These are phyloP conservation scores for Scolopax mira DNA, from an alignment of 2,113 vertebrate species.

Conservation along the genomic window DNA sequence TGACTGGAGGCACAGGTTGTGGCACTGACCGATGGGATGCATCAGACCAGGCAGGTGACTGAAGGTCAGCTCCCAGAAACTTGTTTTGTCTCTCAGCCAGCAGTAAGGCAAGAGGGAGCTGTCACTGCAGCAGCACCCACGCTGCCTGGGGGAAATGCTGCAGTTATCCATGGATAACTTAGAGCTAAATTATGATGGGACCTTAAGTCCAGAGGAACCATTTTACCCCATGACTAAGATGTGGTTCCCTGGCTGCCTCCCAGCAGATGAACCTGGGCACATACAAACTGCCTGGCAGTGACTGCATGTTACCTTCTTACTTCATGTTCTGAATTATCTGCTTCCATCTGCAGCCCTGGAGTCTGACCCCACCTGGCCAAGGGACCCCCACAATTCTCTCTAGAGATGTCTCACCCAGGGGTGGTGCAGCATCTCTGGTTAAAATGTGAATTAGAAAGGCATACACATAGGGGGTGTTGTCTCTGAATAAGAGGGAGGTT, in stretches of 20 bases:
- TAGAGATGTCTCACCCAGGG: neutral
- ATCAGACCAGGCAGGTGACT: neutral
- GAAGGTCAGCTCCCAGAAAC: neutral
- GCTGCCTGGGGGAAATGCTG: neutral
- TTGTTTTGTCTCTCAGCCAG: neutral
- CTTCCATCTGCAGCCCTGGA: neutral
- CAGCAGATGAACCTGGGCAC: neutral
- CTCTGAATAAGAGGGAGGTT: neutral
- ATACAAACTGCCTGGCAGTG: neutral
- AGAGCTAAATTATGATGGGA: neutral
- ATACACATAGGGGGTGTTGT: rapidly evolving
- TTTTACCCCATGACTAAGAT: neutral
- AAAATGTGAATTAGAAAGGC: neutral
- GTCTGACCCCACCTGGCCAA: neutral
- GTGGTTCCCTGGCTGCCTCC: neutral
- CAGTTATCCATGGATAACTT: rapidly evolving
- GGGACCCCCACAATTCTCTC: neutral
- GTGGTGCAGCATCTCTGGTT: neutral
- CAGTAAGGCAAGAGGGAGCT: neutral
- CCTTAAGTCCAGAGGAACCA: neutral
- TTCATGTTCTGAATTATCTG: neutral
- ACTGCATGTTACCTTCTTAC: neutral
- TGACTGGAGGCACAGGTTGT: neutral
- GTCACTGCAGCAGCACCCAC: neutral
- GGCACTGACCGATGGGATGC: neutral